phyloP scores from a whole-genome alignment of 2,797 vertebrate species.

The Helostoma temminkii region DNA sequence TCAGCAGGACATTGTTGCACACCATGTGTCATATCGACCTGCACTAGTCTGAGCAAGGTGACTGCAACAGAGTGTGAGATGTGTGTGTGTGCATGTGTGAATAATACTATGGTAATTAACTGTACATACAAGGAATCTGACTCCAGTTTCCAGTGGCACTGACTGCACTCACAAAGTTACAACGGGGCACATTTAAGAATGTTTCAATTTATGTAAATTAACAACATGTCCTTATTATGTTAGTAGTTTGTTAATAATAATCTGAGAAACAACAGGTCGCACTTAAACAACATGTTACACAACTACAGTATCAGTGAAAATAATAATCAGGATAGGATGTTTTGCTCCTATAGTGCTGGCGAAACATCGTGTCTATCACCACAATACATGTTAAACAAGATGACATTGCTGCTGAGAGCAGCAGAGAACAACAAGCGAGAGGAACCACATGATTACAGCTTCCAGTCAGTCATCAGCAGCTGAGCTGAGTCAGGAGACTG shows the following conservation, averaged over 20 bases:
- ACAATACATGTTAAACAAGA: slow-evolving; percentile 38
- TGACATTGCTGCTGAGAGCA: slow-evolving; percentile 37
- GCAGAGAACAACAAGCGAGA: slow-evolving; percentile 31
- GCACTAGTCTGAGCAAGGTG: slow-evolving; percentile 10
- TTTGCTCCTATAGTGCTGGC: slow-evolving; percentile 15
- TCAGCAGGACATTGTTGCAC: slow-evolving; percentile 36
- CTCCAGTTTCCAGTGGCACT: background rate
- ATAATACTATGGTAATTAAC: background rate
- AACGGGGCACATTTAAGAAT: no score
- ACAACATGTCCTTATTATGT: no score
- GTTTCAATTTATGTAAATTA: no score
- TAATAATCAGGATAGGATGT: slow-evolving; percentile 48
- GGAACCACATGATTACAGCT: slow-evolving; percentile 48
- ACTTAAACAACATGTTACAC: background rate
- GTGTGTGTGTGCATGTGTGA: background rate
- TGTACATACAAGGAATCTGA: background rate
- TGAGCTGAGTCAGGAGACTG: slow-evolving; percentile 62
- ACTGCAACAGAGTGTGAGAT: background rate
- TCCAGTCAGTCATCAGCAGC: slow-evolving; percentile 50
- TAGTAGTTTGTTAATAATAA: no score
- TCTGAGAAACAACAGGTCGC: slow-evolving; percentile 2
- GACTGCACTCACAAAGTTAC: background rate
- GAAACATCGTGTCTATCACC: slow-evolving; percentile 32
- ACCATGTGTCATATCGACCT: slow-evolving; percentile 16
- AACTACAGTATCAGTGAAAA: slow-evolving; percentile 13